These are phyloP conservation scores for Epiblema foenella DNA, from an alignment of 2,888 invertebrate genomes.

Conservation along the genomic window DNA sequence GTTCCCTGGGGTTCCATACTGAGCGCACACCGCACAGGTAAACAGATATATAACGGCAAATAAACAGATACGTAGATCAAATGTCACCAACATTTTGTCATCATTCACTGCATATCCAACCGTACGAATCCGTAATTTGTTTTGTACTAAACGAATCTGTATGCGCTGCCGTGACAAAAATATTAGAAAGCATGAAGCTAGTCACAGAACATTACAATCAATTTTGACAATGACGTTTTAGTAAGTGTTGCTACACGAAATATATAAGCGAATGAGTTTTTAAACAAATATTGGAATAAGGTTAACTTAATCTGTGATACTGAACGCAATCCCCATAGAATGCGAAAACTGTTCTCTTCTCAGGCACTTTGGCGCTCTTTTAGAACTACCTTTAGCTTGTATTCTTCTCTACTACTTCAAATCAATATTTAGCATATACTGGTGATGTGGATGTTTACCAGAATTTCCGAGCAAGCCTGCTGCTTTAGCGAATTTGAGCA, in stretches of 20 bases:
- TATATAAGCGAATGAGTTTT: too few species aligned
- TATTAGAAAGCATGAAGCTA: constrained; percentile 34
- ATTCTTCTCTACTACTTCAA: too few species aligned
- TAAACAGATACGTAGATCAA: constrained; percentile 67
- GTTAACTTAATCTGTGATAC: too few species aligned
- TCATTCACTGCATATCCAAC: constrained; percentile 62
- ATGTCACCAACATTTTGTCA: constrained; percentile 77
- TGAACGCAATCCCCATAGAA: too few species aligned
- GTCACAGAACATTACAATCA: constrained; percentile 25
- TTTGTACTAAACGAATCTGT: constrained; percentile 36
- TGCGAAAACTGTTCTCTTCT: too few species aligned
- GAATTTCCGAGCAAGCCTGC: too few species aligned
- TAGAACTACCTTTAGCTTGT: too few species aligned
- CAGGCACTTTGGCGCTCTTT: too few species aligned
- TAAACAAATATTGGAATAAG: too few species aligned
- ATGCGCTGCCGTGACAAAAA: constrained; percentile 31
- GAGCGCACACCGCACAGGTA: constrained; percentile 61
- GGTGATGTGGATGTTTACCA: too few species aligned
- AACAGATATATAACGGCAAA: constrained; percentile 65
- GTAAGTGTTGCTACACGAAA: constrained; percentile 9
- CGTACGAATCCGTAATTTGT: constrained; percentile 32
- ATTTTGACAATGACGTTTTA: constrained; percentile 37
- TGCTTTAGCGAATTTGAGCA: too few species aligned
- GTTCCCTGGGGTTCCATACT: constrained; percentile 63
- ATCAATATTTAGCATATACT: too few species aligned